Percentiles rank a stretch among this genome's conserved stretches.
Conservation (phyloP, 2,797 vertebrate genomes). For the Bovichtus diacanthus region DNA sequence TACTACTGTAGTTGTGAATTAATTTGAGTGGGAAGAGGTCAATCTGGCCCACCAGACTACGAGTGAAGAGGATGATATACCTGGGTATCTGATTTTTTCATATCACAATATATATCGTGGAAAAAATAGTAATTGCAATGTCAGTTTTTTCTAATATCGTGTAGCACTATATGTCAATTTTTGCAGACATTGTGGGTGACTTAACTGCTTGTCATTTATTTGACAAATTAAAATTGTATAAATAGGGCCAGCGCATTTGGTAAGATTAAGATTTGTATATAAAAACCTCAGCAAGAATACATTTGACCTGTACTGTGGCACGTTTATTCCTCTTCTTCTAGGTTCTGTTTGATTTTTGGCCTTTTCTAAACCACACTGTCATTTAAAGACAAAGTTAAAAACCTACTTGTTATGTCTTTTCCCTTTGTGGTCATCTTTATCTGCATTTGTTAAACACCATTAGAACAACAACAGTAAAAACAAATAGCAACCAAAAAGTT, state of each 20-base stretch:
- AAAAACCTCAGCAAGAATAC: background rate
- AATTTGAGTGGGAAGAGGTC: background rate
- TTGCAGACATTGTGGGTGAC: background rate
- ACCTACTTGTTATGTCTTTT: constrained; percentile 20
- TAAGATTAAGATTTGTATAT: background rate
- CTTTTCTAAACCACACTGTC: background rate
- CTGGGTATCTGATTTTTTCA: background rate
- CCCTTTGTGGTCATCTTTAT: constrained; percentile 12
- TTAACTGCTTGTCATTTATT: background rate
- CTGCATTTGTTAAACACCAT: constrained; percentile 30
- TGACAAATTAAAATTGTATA: background rate
- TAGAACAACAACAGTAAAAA: background rate
- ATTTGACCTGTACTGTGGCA: background rate
- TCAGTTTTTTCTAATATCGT: no score
- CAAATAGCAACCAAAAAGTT: background rate
- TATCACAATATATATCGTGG: no score
- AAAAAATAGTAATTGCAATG: no score
- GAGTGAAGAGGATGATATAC: background rate
- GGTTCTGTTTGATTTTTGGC: background rate
- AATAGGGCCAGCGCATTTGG: background rate
- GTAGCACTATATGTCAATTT: background rate
- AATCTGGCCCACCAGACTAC: background rate
- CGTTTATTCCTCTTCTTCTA: background rate
- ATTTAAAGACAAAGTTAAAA: background rate
- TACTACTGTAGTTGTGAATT: no score